These are phyloP conservation scores for Stictonetta naevosa DNA, from an alignment of 2,113 vertebrate species.

Conservation along the genomic window DNA sequence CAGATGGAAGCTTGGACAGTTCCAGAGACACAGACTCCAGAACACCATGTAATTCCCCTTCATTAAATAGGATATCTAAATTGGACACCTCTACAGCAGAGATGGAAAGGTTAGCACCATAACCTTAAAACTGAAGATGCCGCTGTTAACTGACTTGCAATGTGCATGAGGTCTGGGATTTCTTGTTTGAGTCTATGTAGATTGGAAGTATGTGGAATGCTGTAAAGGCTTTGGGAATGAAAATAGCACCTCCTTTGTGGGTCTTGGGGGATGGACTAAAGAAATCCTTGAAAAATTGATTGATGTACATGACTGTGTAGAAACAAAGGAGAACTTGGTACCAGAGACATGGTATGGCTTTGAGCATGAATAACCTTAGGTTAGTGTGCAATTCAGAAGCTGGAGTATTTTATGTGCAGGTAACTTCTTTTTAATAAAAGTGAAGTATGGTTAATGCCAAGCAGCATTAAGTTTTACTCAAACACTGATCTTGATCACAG, in stretches of 20 bases:
- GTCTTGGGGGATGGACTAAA: fast-evolving
- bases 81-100: constrained; percentile 71
- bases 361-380: not conserved
- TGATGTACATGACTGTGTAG: not conserved
- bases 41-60: constrained; percentile 81
- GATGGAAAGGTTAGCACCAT: constrained; percentile 75
- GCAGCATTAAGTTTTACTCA: not conserved
- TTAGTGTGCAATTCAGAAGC: not conserved
- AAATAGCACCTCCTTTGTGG: not conserved
- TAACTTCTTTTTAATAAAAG: not conserved
- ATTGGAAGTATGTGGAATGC: not conserved
- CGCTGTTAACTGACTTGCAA: not conserved
- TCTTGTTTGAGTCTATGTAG: not conserved
- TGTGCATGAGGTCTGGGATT: not conserved
- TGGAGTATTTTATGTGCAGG: not conserved
- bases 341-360: not conserved
- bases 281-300: not conserved
- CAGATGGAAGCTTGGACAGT: constrained; percentile 85
- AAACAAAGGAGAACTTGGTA: not conserved
- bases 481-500: not conserved
- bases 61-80: constrained; percentile 75
- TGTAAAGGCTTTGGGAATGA: not conserved
- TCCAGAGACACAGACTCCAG: constrained; percentile 87
- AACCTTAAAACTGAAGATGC: not conserved
- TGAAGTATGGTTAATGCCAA: not conserved